Conservation (phyloP, 1,140 invertebrate species). For the Cyrtorhinus lividipennis region DNA sequence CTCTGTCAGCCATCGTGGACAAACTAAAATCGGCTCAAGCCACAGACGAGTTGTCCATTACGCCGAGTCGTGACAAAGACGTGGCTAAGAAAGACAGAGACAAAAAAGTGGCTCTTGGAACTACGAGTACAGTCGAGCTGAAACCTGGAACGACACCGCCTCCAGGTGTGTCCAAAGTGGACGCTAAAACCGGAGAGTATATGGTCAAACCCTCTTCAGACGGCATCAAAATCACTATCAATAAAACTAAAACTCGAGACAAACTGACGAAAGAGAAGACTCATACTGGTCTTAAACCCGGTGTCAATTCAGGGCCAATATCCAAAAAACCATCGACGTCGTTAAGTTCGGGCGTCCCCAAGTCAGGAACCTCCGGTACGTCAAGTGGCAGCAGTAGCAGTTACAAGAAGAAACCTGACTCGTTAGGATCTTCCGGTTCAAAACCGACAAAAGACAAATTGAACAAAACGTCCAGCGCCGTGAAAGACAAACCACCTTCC, state of each 20-base stretch:
- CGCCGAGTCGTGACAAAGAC: constrained; percentile 31
- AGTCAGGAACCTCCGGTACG: not conserved
- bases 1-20: constrained; percentile 70
- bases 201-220: constrained; percentile 72
- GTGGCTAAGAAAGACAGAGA: constrained; percentile 26
- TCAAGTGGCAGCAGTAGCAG: not conserved
- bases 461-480: constrained; percentile 37
- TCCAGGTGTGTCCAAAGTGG: constrained; percentile 23
- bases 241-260: constrained; percentile 61
- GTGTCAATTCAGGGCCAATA: constrained; percentile 62
- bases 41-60: constrained; percentile 30
- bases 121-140: constrained; percentile 29
- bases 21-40: constrained; percentile 59
- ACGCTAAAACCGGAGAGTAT: constrained; percentile 58
- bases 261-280: constrained; percentile 31
- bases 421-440: constrained; percentile 13
- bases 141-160: constrained; percentile 30
- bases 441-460: constrained; percentile 33
- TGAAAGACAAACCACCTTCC: constrained; percentile 48
- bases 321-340: constrained; percentile 52
- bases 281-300: constrained; percentile 68
- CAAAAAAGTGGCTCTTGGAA: constrained; percentile 26
- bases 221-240: constrained; percentile 78
- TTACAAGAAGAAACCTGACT: constrained; percentile 7
- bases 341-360: not conserved